Conservation (phyloP, 1,140 invertebrate genomes). For the Euura lappo region DNA sequence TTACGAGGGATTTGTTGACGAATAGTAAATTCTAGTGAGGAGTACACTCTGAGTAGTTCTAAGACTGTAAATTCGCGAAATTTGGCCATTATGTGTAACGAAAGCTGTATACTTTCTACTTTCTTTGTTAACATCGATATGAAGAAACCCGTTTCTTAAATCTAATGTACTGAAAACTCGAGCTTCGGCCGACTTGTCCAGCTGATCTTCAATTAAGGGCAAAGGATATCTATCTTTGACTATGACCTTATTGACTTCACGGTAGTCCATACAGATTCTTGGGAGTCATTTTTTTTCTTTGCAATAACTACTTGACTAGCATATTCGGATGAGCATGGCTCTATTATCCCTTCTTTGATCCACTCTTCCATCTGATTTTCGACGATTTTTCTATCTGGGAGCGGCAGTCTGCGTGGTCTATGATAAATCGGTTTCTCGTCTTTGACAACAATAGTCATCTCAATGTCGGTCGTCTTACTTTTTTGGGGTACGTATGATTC, state of each 20-base stretch:
- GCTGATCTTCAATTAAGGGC: slow-evolving; percentile 51
- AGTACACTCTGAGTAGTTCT: too few species aligned
- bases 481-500: slow-evolving; percentile 9
- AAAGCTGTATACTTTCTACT: background rate
- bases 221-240: slow-evolving; percentile 37
- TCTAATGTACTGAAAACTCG: slow-evolving; percentile 55
- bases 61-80: too few species aligned
- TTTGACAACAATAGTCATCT: slow-evolving; percentile 23
- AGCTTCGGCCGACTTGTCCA: slow-evolving; percentile 42
- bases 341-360: slow-evolving; percentile 34
- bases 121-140: slow-evolving; percentile 39
- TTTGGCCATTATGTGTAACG: slow-evolving; percentile 1
- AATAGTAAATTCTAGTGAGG: too few species aligned
- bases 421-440: slow-evolving; percentile 12
- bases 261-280: slow-evolving; percentile 39
- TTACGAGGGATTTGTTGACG: too few species aligned
- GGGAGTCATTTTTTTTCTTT: slow-evolving; percentile 54
- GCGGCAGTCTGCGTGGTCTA: slow-evolving; percentile 17
- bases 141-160: slow-evolving; percentile 44
- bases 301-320: slow-evolving; percentile 53
- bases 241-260: slow-evolving; percentile 39
- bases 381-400: slow-evolving; percentile 19
- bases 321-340: slow-evolving; percentile 46
- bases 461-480: slow-evolving; percentile 12
- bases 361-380: slow-evolving; percentile 34